phyloP scores from a whole-genome alignment of 2,888 invertebrate genomes.

The Subacronicta megacephala region DNA sequence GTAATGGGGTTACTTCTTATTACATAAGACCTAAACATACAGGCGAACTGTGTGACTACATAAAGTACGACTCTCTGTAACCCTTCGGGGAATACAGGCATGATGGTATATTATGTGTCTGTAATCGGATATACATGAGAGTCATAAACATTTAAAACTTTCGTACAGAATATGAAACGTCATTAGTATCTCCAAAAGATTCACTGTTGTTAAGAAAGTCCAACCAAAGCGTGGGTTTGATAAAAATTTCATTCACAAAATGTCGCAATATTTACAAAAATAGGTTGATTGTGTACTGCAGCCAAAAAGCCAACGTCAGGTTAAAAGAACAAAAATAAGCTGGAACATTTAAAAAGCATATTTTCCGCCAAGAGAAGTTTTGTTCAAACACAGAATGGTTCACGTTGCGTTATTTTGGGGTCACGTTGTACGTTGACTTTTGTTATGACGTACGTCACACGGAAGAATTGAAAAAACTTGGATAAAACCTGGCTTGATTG shows the following conservation, averaged over 20 bases:
- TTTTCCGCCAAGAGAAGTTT: conserved; percentile 39
- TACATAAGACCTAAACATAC: too few species aligned
- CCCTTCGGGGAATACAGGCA: too few species aligned
- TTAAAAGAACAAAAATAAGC: conserved; percentile 33
- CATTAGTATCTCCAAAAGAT: conserved; percentile 1
- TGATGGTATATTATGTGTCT: too few species aligned
- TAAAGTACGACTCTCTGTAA: too few species aligned
- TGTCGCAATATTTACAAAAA: conserved; percentile 23
- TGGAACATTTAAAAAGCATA: conserved; percentile 37
- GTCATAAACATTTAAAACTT: not conserved
- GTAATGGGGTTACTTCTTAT: too few species aligned
- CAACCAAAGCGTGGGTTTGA: conserved; percentile 5
- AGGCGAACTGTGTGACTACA: too few species aligned
- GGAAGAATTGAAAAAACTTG: conserved; percentile 34
- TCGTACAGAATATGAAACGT: not conserved
- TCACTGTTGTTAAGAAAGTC: conserved; percentile 12
- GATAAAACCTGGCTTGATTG: conserved; percentile 24
- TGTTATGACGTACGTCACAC: conserved; percentile 21
- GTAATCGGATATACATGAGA: too few species aligned
- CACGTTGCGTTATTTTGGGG: conserved; percentile 45
- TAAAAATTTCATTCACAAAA: conserved; percentile 17
- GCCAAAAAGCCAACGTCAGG: conserved; percentile 18
- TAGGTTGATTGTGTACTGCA: conserved; percentile 24
- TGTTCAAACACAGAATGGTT: conserved; percentile 43
- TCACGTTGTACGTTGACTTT: conserved; percentile 40